phyloP scores from a whole-genome alignment of 2,888 invertebrate genomes.

The Caenorhabditis sp. region DNA sequence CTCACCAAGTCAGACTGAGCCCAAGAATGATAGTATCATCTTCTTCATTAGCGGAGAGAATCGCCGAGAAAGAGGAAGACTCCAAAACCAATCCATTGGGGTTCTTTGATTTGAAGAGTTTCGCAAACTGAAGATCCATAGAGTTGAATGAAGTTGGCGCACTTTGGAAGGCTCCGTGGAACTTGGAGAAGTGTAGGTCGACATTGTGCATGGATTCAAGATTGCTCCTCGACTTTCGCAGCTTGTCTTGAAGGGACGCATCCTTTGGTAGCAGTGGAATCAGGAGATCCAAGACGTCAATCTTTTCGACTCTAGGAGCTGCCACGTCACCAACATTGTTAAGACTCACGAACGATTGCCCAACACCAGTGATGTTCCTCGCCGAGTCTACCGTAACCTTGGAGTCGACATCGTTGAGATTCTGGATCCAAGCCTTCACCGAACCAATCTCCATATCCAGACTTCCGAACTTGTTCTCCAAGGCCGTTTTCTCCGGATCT shows the following conservation, averaged over 20 bases:
- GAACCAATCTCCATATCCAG: background rate
- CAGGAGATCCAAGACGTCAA: background rate
- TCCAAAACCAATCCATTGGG: background rate
- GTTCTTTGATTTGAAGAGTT: background rate
- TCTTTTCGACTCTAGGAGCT: background rate
- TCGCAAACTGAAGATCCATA: background rate
- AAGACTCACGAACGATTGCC: background rate
- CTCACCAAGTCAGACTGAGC: background rate
- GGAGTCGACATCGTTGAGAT: background rate
- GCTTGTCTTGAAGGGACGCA: background rate
- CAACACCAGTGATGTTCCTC: background rate
- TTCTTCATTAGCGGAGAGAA: background rate
- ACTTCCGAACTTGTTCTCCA: background rate
- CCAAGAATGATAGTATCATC: background rate
- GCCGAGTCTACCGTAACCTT: background rate
- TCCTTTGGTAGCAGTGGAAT: background rate
- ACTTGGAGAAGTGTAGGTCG: background rate
- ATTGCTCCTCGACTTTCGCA: background rate
- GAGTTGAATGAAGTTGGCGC: background rate
- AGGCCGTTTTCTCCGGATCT: background rate
- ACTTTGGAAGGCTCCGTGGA: background rate
- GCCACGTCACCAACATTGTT: background rate
- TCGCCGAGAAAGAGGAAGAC: background rate
- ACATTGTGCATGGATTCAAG: background rate
- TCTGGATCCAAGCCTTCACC: background rate